Percentiles rank a stretch among this genome's conserved stretches.
Evolutionary conservation across 2,797 vertebrate genomes (phyloP).

Genomic region (Lithobates pipiens): DNA sequence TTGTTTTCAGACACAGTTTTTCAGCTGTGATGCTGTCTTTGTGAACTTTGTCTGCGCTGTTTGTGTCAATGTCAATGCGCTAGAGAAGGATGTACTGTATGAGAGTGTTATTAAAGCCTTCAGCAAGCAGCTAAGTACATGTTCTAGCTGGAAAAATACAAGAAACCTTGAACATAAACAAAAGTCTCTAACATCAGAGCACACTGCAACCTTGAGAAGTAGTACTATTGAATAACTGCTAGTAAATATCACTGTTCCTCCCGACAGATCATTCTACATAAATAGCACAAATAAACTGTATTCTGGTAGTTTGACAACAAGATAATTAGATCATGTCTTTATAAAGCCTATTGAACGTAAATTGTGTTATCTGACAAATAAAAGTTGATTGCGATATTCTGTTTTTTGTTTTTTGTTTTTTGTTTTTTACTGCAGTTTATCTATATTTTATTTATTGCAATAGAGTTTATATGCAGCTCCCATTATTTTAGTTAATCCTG

Average conservation of each 20-base stretch:
- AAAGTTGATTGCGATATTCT: background rate
- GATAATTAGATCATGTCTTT: background rate
- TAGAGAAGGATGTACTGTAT: background rate
- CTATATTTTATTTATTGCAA: background rate
- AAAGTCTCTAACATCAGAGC: conserved; percentile 14
- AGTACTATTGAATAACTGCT: background rate
- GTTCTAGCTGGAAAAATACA: conserved; percentile 18
- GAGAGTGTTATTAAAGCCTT: conserved; percentile 11
- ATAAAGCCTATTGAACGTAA: background rate
- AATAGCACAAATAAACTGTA: background rate
- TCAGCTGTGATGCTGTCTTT: background rate
- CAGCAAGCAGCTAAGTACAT: conserved; percentile 1
- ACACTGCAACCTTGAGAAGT: conserved; percentile 11
- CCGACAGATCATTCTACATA: conserved; percentile 1
- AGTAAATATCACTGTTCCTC: background rate
- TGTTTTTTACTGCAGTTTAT: too few species aligned
- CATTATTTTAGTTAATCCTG: too few species aligned
- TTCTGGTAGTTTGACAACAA: background rate
- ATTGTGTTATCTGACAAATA: background rate
- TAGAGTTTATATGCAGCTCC: too few species aligned
- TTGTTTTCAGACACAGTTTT: background rate
- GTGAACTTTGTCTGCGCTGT: background rate
- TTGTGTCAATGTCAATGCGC: background rate
- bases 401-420: background rate
- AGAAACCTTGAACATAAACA: conserved; percentile 33